phyloP scores from a whole-genome alignment of 2,113 vertebrate genomes.

The Orycteropus afer region DNA sequence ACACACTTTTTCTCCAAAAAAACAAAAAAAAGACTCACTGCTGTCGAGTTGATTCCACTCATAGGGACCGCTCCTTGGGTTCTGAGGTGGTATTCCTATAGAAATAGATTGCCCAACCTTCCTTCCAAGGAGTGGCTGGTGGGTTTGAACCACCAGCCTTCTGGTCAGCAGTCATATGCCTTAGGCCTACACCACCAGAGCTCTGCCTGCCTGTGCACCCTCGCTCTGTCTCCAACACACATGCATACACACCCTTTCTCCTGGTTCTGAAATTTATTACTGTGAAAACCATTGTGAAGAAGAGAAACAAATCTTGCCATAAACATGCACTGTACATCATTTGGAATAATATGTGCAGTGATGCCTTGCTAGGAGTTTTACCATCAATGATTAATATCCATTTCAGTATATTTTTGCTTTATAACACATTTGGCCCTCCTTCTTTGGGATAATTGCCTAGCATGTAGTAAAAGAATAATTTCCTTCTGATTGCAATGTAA shows the following conservation, averaged over 20 bases:
- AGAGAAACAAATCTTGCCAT: background rate
- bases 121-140: too few species aligned
- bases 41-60: too few species aligned
- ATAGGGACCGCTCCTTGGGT: too few species aligned
- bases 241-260: background rate
- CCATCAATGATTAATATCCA: background rate
- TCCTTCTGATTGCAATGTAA: background rate
- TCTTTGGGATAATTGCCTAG: slow-evolving; percentile 9
- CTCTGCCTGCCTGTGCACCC: background rate
- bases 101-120: too few species aligned
- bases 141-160: too few species aligned
- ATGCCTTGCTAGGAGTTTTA: background rate
- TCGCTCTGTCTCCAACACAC: background rate
- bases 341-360: background rate
- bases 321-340: background rate
- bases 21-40: too few species aligned
- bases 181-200: too few species aligned
- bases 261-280: slow-evolving; percentile 2
- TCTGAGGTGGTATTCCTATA: too few species aligned
- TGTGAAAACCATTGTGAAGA: background rate
- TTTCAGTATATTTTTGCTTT: slow-evolving; percentile 1
- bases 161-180: too few species aligned
- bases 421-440: background rate
- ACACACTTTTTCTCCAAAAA: too few species aligned
- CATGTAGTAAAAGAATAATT: background rate